Conservation (phyloP, 2,113 vertebrate species). For the Poeciliopsis turrubarensis region DNA sequence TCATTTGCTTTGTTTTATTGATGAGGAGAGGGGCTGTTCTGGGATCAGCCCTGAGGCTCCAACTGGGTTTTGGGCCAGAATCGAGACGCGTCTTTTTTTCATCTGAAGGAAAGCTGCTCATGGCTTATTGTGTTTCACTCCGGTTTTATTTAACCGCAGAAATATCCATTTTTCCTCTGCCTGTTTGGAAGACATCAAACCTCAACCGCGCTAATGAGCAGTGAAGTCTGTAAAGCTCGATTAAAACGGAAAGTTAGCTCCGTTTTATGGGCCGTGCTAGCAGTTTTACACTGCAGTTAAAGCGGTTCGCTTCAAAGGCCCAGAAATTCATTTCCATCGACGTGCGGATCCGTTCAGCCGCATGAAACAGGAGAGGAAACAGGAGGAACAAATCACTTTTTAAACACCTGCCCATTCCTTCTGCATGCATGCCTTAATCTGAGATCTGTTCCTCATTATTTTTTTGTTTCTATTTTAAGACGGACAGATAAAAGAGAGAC, state of each 20-base stretch:
- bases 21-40: slow-evolving; percentile 31
- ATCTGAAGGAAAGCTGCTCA: background rate
- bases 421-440: background rate
- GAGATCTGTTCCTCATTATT: background rate
- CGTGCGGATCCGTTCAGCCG: background rate
- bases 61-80: slow-evolving; percentile 29
- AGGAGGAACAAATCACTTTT: background rate
- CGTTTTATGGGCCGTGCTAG: background rate
- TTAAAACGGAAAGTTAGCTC: background rate
- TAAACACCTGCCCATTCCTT: background rate
- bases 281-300: background rate
- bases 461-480: background rate
- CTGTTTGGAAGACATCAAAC: no score
- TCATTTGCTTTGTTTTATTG: slow-evolving; percentile 47
- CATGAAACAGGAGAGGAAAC: background rate
- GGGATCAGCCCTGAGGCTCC: slow-evolving; percentile 29
- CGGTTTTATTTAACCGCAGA: no score
- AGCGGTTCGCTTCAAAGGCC: background rate
- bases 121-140: background rate
- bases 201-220: background rate
- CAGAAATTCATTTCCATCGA: background rate
- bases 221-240: background rate
- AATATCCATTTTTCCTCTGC: no score
- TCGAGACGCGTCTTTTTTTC: background rate
- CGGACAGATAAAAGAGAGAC: background rate